Base-by-base conservation (phyloP, 2,888 invertebrate species). In the Tenodera sinensis region DNA sequence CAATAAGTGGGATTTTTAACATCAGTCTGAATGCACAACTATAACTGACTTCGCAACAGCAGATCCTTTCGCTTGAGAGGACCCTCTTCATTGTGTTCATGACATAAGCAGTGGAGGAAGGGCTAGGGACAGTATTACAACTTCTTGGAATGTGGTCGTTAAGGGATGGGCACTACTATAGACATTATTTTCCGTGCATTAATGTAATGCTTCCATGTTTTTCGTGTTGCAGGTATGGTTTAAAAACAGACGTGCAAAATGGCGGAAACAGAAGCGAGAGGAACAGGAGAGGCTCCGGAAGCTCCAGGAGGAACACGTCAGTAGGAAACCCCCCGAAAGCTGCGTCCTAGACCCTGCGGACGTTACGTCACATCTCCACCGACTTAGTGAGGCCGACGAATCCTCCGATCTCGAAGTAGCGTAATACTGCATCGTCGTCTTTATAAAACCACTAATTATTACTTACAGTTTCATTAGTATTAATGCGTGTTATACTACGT, bases 201-300 rank as follows among this genome's bases (percentile, higher is more conserved):
- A 2, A 20, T 20, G 89, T 89, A 47, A n/a, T 85, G 83, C 88
- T 90, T 85, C 85, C 85, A 91, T 90, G 90, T 90, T 91, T 91
- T 91, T 91, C 92, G 93, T 92, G 92, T 94, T 94, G 25, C 94
- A 98, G 98, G 98, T 98, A 20, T 98, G 98, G 98, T 98, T 98
- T 94, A 98, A 98, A 94, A 98, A 98, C 93, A 96, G 98, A 28
- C 95, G 98, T 83, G 98, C 98, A 91, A 99, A 98, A 94, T 98
- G 98, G 98, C 96, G 98, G 91, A 98, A 98, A 92, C 98, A 98
- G 93, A 98, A 98, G 93, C 96, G 98, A 3, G 98, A 94, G 91
- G 93, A 94, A 89, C 93, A 94, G 89, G 93, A 93, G 88, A 97
- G 93, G 96, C 97, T 93, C 96, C 97, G 93, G 97, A 97, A 93